Evolutionary conservation across 2,888 invertebrate genomes (phyloP), one percentile per base, ranked within the genome.

Genomic region (Athripsodes cinereus): DNA sequence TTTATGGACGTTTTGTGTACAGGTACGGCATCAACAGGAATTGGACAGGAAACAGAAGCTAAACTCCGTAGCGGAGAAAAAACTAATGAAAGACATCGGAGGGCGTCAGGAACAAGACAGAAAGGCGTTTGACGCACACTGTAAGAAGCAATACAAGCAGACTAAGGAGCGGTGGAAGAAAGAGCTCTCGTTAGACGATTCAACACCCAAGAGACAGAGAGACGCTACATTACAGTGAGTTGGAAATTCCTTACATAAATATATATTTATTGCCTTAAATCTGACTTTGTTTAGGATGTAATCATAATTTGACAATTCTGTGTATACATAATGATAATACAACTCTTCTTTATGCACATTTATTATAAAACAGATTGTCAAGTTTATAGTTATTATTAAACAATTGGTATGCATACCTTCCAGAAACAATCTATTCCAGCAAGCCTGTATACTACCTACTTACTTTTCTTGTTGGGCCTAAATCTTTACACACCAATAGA

Each of bases 141-240:
- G 96, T 77, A 95, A 97, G 79, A 91, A 92, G 74, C 96, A 98
- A 76, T 98, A 98, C 80, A 92, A 92, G 80, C 89, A 90, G 53
- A 96, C 91, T 73, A 98, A 97, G 77, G 98, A 98, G 71, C 79
- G 94, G 67, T 94, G 96, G 89, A 98, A 97, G 86, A 84, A 90
- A 67, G 94, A 94, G 71, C 81, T 95, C 64, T 92, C 91, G 50
- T 87, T 91, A 81, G 93, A 94, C 71, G 94, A 94, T 73, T 88
- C 91, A 56, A 93, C 93, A 68, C 92, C 94, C 55, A 94, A 93
- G 76, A 81, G 93, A 68, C 92, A 93, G 75, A 81, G 92, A 65
- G 94, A 94, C 71, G 90, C 92, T 63, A 92, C 92, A 59, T 78
- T 94, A 70, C 93, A 93, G 84, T 88, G 65, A 76, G 81, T 76